A percentile compares a stretch with the other conserved stretches of the same genome.
phyloP scores from a whole-genome alignment of 2,888 invertebrate genomes.

The Tetanocera ferruginea region DNA sequence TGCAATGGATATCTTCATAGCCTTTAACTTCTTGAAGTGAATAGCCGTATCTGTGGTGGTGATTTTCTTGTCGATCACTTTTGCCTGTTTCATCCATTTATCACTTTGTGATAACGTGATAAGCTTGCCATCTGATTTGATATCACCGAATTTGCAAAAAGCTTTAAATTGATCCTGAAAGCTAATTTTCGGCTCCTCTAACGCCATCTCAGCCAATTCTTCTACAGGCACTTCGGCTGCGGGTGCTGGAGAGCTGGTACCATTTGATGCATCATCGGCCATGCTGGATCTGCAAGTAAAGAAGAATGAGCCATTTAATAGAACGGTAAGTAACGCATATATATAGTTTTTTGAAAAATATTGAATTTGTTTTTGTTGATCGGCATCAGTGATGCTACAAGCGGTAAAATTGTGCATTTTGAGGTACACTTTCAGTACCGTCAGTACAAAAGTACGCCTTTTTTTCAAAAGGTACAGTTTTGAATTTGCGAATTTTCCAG shows the following conservation, averaged over 20 bases:
- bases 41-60: constrained; percentile 93
- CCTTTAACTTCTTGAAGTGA: constrained; percentile 90
- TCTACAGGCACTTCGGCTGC: constrained; percentile 60
- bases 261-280: constrained; percentile 59
- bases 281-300: constrained; percentile 52
- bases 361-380: background rate
- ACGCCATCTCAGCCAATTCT: constrained; percentile 66
- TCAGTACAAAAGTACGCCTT: too few species aligned
- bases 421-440: too few species aligned
- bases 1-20: constrained; percentile 79
- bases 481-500: too few species aligned
- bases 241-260: constrained; percentile 49
- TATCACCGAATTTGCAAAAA: constrained; percentile 90
- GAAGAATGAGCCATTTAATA: background rate
- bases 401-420: too few species aligned
- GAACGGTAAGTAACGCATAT: background rate
- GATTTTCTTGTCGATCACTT: constrained; percentile 85
- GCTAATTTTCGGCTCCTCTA: constrained; percentile 66
- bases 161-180: constrained; percentile 81
- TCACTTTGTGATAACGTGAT: constrained; percentile 92
- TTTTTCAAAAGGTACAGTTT: too few species aligned
- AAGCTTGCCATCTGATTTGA: constrained; percentile 86
- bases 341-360: background rate
- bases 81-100: constrained; percentile 95
- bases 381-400: too few species aligned